Evolutionary conservation across 2,888 invertebrate genomes (phyloP), one percentile per base, ranked within the genome.

Genomic region (Lithophane semibrunnea): DNA sequence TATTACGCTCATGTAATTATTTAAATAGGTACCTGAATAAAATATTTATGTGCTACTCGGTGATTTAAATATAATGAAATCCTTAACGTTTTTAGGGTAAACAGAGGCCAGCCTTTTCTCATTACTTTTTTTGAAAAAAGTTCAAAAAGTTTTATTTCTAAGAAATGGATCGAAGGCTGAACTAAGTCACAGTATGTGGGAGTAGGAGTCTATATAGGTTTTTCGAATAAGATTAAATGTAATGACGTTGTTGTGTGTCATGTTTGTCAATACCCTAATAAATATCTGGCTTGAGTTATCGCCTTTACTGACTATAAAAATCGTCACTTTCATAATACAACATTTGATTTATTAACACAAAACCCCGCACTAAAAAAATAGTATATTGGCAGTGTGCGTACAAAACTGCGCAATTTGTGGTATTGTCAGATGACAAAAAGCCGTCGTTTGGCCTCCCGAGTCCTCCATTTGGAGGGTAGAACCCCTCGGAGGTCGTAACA

Each of bases 401-500:
- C 81, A 88, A 89, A 85, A 88, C 83, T 86, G 85, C 85, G 88
- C 92, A 93, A 93, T 93, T 92, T 93, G 93, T 90, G 93, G 91
- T 89, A 92, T 92, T 92, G 92, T 92, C 88, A 88, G 88, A 90
- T 93, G 93, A 94, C 93, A 94, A 94, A 94, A 93, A 91, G 92
- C 82, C 85, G 90, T 92, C 93, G 91, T 93, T 94, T 92, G 90
- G 67, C 84, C 77, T 77, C 78, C 77, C 86, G 72, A 83, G 78
- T 65, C 82, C 88, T 88, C 91, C 91, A 92, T 92, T 92, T 88
- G 82, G 80, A 83, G 90, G 89, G 87, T 87, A 83, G 82, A 82
- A 83, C 87, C 90, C 89, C 85, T 82, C 81, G 56, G 86, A 91
- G 90, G 90, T 90, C 91, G 90, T 90, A 91, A 92, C 89, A 91